Conservation (phyloP, 2,113 vertebrate species). For the Brachyistius frenatus region DNA sequence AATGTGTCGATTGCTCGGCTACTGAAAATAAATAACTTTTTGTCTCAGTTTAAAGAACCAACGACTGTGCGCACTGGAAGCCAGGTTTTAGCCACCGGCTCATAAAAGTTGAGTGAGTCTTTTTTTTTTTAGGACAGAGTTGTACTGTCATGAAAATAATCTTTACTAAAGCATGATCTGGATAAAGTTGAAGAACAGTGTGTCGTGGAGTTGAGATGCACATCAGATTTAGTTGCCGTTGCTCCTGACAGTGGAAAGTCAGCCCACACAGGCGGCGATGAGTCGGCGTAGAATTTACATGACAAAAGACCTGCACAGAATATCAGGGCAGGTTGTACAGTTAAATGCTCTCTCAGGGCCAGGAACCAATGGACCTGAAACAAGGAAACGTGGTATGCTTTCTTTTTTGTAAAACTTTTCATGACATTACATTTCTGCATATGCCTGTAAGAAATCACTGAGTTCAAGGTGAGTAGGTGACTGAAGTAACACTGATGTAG, state of each 20-base stretch:
- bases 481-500: not conserved
- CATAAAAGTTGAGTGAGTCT: constrained; percentile 11
- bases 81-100: not conserved
- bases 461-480: not conserved
- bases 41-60: not conserved
- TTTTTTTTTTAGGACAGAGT: not conserved
- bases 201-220: not conserved
- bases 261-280: constrained; percentile 30
- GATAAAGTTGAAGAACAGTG: too few relatives aligned
- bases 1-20: not conserved
- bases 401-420: not conserved
- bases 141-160: too few relatives aligned
- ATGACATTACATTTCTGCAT: too few relatives aligned
- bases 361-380: not conserved
- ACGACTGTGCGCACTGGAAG: not conserved
- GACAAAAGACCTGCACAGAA: constrained; percentile 74
- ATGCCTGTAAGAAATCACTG: not conserved
- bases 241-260: constrained; percentile 22
- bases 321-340: constrained; percentile 6
- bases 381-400: not conserved
- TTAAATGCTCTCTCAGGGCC: not conserved
- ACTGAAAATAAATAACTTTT: not conserved
- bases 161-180: too few relatives aligned
- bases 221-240: not conserved
- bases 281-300: constrained; percentile 66